Percentiles rank a stretch among this genome's conserved stretches.
Evolutionary conservation across 2,888 invertebrate genomes (phyloP).

Genomic region (Drosophila tanythrix): DNA sequence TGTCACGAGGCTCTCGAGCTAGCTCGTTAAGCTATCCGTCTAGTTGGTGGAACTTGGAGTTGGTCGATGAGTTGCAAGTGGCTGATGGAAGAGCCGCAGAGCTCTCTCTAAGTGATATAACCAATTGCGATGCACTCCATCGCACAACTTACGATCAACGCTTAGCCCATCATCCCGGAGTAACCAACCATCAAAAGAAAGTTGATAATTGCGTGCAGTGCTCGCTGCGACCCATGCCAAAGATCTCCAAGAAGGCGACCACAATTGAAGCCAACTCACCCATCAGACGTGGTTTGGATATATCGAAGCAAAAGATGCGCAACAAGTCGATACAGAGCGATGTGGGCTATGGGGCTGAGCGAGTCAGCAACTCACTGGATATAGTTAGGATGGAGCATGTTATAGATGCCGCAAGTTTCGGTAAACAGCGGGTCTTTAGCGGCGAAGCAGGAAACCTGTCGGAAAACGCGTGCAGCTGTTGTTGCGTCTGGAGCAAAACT

Average conservation of each 20-base stretch:
- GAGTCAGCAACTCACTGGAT: no score
- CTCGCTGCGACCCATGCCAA: background rate
- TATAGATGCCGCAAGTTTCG: background rate
- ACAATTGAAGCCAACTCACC: slow-evolving; percentile 1
- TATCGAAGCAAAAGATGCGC: background rate
- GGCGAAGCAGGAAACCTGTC: background rate
- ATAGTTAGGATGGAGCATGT: background rate
- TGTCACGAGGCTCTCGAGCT: slow-evolving; percentile 30
- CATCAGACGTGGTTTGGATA: background rate
- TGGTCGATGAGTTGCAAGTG: background rate
- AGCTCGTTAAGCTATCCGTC: slow-evolving; percentile 62
- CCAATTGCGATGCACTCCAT: slow-evolving; percentile 34
- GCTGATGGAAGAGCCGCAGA: background rate
- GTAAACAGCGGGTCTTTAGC: slow-evolving; percentile 8
- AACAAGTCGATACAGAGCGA: background rate
- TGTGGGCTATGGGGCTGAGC: no score
- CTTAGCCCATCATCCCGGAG: background rate
- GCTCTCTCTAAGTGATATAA: slow-evolving; percentile 22
- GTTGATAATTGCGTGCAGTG: slow-evolving; percentile 29
- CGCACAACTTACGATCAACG: slow-evolving; percentile 39
- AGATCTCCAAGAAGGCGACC: background rate
- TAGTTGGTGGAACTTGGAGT: slow-evolving; percentile 55
- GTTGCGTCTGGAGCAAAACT: background rate
- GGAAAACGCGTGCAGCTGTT: background rate
- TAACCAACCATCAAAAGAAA: background rate